Percentiles rank a stretch among this genome's conserved stretches.
Conservation (phyloP, 37 sponge, comb jelly and placozoan species). For the Oopsacas minuta region DNA sequence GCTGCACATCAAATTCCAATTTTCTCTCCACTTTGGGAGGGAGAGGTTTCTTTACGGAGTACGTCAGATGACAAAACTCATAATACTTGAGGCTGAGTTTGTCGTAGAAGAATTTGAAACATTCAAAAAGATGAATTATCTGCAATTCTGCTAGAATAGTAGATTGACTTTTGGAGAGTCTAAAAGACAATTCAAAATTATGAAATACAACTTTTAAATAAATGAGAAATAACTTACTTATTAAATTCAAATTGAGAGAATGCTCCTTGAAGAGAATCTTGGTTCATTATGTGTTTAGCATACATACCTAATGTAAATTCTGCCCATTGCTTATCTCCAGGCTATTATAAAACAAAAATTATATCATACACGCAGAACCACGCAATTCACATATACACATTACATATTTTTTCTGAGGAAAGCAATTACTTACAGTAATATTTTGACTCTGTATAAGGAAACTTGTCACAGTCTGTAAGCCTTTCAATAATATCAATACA, state of each 20-base stretch:
- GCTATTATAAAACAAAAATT: not conserved
- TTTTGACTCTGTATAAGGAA: conserved; percentile 17
- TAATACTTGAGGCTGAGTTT: not conserved
- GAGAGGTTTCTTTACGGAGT: not conserved
- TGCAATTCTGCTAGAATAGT: not conserved
- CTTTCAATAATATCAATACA: not conserved
- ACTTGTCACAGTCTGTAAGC: not conserved
- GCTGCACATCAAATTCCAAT: not conserved
- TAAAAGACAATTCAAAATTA: too few species aligned
- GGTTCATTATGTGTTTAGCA: not conserved
- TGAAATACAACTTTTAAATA: not conserved
- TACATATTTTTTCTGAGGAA: not conserved
- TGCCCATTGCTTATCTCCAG: not conserved
- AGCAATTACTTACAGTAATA: not conserved
- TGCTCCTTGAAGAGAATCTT: not conserved
- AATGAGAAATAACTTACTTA: not conserved
- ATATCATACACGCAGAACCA: too few species aligned
- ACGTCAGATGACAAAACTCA: not conserved
- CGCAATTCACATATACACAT: too few species aligned
- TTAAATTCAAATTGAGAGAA: not conserved
- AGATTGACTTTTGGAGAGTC: not conserved
- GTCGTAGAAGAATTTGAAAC: conserved; percentile 13
- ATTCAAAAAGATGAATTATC: not conserved
- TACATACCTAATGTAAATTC: not conserved
- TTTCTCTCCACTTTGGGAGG: not conserved